A percentile compares a stretch with the other conserved stretches of the same genome.
phyloP scores from a whole-genome alignment of 2,113 vertebrate species.

The Strigops habroptila region DNA sequence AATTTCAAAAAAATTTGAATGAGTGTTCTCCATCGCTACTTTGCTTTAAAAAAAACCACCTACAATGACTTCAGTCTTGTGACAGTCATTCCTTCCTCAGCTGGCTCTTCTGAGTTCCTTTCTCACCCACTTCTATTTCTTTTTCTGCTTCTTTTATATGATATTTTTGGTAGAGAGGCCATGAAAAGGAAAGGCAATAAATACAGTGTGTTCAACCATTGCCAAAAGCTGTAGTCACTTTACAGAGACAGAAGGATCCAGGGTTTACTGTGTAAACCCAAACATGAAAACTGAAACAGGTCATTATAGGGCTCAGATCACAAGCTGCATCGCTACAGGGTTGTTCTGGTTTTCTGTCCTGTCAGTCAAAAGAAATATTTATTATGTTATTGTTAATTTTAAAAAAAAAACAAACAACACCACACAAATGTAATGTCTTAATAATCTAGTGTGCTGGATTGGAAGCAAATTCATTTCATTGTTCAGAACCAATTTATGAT shows the following conservation, averaged over 20 bases:
- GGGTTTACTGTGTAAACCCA: slow-evolving; percentile 1
- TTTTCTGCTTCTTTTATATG: slow-evolving; percentile 6
- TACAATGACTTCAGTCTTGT: slow-evolving; percentile 19
- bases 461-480: background rate
- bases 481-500: slow-evolving; percentile 10
- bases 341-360: background rate
- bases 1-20: background rate
- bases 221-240: slow-evolving; percentile 46
- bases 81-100: slow-evolving; percentile 30
- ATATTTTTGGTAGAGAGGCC: background rate
- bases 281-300: slow-evolving; percentile 28
- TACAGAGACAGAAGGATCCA: background rate
- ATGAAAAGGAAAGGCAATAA: slow-evolving; percentile 4
- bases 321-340: background rate
- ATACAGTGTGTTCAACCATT: slow-evolving; percentile 13
- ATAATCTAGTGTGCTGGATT: background rate
- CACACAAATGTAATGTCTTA: background rate
- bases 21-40: background rate
- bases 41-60: background rate
- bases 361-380: background rate
- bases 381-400: background rate
- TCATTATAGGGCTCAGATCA: slow-evolving; percentile 11
- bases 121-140: background rate
- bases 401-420: background rate
- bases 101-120: background rate